phyloP scores from a whole-genome alignment of 2,888 invertebrate genomes.

The Dorcus hopei region DNA sequence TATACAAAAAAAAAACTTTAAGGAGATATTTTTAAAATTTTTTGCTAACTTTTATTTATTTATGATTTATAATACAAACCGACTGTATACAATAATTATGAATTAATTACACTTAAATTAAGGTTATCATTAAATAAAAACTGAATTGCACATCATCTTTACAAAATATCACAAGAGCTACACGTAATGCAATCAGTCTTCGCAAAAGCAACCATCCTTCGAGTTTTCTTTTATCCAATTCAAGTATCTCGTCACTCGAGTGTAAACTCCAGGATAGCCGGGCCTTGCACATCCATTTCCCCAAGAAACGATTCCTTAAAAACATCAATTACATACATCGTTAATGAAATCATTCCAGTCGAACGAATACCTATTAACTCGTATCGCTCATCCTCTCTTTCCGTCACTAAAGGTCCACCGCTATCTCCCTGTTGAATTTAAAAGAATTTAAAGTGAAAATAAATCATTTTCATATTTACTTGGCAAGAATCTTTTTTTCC shows the following conservation, averaged over 20 bases:
- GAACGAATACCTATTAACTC: slow-evolving; percentile 68
- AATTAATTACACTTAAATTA: too few relatives aligned
- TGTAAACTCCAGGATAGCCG: slow-evolving; percentile 84
- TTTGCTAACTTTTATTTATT: too few relatives aligned
- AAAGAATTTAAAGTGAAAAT: slow-evolving; percentile 2
- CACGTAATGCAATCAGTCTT: slow-evolving; percentile 49
- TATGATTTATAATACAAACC: too few relatives aligned
- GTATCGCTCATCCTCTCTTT: slow-evolving; percentile 67
- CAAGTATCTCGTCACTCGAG: slow-evolving; percentile 76
- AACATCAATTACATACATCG: background rate
- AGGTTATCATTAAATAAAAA: background rate
- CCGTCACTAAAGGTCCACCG: slow-evolving; percentile 73
- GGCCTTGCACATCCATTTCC: slow-evolving; percentile 84
- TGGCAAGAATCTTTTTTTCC: slow-evolving; percentile 81
- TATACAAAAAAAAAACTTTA: too few relatives aligned
- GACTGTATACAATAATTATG: too few relatives aligned
- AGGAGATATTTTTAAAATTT: too few relatives aligned
- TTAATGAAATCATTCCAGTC: background rate
- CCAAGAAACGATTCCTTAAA: slow-evolving; percentile 77
- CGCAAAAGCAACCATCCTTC: slow-evolving; percentile 79
- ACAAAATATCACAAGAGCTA: slow-evolving; percentile 19
- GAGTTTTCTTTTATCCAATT: slow-evolving; percentile 79
- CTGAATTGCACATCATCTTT: slow-evolving; percentile 1
- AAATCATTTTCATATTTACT: slow-evolving; percentile 49
- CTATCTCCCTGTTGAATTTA: slow-evolving; percentile 65